Percentiles rank a stretch among this genome's conserved stretches.
These are phyloP conservation scores for Ornithoptera priamus DNA, from an alignment of 2,888 invertebrate species.

Conservation along the genomic window DNA sequence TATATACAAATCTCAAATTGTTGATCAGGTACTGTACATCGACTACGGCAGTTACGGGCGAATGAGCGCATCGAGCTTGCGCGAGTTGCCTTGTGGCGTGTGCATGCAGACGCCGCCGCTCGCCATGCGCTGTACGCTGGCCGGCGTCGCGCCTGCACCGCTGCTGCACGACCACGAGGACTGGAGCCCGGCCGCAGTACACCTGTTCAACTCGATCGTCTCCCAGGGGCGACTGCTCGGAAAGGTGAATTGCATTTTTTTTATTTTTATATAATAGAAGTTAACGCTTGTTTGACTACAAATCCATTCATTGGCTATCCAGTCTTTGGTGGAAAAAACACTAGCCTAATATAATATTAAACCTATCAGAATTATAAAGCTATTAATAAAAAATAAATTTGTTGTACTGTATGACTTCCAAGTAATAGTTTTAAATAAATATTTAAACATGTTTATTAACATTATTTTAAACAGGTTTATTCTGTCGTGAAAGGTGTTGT, in stretches of 20 bases:
- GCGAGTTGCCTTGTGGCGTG: slow-evolving; percentile 52
- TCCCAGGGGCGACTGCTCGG: slow-evolving; percentile 59
- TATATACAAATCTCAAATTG: too few relatives aligned
- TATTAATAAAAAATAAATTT: too few relatives aligned
- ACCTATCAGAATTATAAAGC: too few relatives aligned
- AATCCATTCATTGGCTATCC: too few relatives aligned
- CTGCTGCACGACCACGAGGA: slow-evolving; percentile 78
- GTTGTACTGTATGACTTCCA: too few relatives aligned
- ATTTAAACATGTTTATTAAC: too few relatives aligned
- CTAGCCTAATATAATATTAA: too few relatives aligned
- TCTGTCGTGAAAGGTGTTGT: slow-evolving; percentile 90
- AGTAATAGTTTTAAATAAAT: too few relatives aligned
- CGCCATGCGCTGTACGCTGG: slow-evolving; percentile 85
- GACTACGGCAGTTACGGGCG: slow-evolving; percentile 86
- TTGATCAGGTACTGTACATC: slow-evolving; percentile 84
- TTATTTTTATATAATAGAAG: too few relatives aligned
- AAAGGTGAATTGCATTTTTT: slow-evolving; percentile 52
- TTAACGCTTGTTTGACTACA: too few relatives aligned
- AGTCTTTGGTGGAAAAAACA: too few relatives aligned
- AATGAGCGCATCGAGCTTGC: slow-evolving; percentile 68
- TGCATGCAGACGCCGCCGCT: slow-evolving; percentile 73
- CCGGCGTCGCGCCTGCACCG: slow-evolving; percentile 84
- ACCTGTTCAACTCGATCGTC: slow-evolving; percentile 64
- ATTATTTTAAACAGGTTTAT: slow-evolving; percentile 68
- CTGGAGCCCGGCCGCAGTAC: slow-evolving; percentile 81